Evolutionary conservation across 2,113 vertebrate genomes (phyloP).

Genomic region (Cercocebus atys): DNA sequence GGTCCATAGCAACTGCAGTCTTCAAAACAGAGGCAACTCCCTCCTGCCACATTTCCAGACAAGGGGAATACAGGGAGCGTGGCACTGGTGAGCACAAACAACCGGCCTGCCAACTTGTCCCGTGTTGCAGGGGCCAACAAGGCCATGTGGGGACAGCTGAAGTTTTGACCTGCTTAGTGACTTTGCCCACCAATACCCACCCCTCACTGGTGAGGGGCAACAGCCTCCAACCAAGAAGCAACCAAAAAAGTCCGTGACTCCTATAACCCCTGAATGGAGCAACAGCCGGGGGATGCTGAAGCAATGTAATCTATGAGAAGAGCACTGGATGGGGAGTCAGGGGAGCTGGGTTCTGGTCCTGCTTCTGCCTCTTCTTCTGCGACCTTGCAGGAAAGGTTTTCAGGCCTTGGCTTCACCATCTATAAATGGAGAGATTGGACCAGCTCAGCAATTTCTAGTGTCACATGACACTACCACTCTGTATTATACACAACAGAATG

Average conservation of each 20-base stretch:
- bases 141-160: background rate
- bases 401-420: background rate
- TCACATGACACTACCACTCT: background rate
- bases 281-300: background rate
- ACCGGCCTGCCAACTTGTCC: background rate
- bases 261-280: background rate
- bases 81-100: background rate
- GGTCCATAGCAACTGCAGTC: background rate
- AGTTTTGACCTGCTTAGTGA: background rate
- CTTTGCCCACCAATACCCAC: background rate
- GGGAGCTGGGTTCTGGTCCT: background rate
- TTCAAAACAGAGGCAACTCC: background rate
- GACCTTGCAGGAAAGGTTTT: background rate
- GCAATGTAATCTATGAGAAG: background rate
- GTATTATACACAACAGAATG: rapidly evolving
- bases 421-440: background rate
- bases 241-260: background rate
- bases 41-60: background rate
- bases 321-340: background rate
- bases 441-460: background rate
- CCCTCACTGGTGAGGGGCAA: background rate
- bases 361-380: background rate
- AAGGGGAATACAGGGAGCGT: background rate
- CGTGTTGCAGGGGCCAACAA: background rate
- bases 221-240: background rate